Percentiles rank a stretch among this genome's conserved stretches.
phyloP scores from a whole-genome alignment of 1,140 invertebrate species.

The Lasaia peninsularis region DNA sequence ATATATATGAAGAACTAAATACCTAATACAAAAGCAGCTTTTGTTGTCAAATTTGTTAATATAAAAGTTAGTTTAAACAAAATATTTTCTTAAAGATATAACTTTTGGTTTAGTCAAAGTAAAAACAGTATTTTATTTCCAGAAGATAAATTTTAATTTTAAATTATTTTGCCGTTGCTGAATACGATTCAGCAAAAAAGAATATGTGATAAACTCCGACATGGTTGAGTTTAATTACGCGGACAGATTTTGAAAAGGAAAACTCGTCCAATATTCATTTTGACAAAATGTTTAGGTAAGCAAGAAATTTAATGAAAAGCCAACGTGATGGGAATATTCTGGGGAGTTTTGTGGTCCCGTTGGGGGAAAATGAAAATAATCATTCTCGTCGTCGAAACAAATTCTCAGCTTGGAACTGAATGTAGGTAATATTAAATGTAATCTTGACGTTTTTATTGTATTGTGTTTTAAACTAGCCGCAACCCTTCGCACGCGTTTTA shows the following conservation, averaged over 20 bases:
- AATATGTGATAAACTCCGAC: constrained; percentile 27
- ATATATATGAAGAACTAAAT: too few species aligned
- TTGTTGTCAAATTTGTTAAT: too few species aligned
- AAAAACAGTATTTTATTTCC: constrained; percentile 12
- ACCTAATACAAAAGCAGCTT: too few species aligned
- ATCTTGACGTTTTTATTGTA: too few species aligned
- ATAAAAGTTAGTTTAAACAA: too few species aligned
- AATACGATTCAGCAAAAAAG: constrained; percentile 17
- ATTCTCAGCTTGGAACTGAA: constrained; percentile 4
- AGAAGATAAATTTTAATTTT: constrained; percentile 6
- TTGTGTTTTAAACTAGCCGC: too few species aligned
- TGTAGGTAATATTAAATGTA: background rate
- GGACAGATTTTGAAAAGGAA: constrained; percentile 12
- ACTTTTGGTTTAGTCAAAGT: too few species aligned
- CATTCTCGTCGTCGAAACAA: constrained; percentile 24
- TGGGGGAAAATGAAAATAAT: constrained; percentile 46
- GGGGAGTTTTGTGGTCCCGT: constrained; percentile 15
- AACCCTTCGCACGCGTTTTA: too few species aligned
- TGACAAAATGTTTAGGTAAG: constrained; percentile 45
- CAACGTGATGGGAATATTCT: constrained; percentile 45
- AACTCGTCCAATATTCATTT: constrained; percentile 12
- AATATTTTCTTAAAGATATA: too few species aligned
- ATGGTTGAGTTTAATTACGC: constrained; percentile 38
- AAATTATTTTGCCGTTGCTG: background rate
- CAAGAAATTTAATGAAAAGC: constrained; percentile 47